Evolutionary conservation across 2,113 vertebrate genomes (phyloP), one percentile per base, ranked within the genome.

Genomic region (Petrocephalus zakoni): DNA sequence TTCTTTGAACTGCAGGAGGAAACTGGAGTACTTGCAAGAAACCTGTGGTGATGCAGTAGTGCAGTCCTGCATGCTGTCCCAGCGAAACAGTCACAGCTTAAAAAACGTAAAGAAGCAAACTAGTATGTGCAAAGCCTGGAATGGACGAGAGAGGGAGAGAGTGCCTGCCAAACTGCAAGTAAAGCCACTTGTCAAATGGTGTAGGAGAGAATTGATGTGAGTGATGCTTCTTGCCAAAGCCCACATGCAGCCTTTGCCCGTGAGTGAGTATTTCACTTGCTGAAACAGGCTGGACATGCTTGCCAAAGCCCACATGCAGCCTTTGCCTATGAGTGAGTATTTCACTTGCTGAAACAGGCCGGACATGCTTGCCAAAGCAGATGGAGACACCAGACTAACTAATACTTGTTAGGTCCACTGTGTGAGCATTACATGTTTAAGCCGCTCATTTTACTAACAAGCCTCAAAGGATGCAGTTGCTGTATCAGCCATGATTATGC

Each of bases 191-290:
- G 72, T 78, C 72, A 78, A 78, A 78, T 78, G 34, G 72, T 42
- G 72, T 78, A 78, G 72, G 72, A 78, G 72, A 78, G 37, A 78
- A 78, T 78, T 78, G 72, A 78, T 42, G 72, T 78, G 72, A 78
- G 72, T 78, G 72, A 78, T 78, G 72, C 34, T 78, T 78, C 72
- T 78, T 78, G 72, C 72, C 72, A 78, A 78, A 78, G 34, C 72
- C 72, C 72, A 78, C 72, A 42, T 78, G 72, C 4, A 37, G 72
- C 72, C 72, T 78, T 19, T 78, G 34, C 72, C 72, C 72, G 42
- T 78, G 34, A 78, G 34, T 78, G 72, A 37, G 34, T 78, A 42
- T 78, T 78, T 78, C 72, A 78, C 72, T 78, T 78, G 72, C 72
- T 78, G 72, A 42, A 78, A 78, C 72, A 78, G 72, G 72, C 72